Base-by-base conservation (phyloP, 2,888 invertebrate species). In the Idaea aversata region DNA sequence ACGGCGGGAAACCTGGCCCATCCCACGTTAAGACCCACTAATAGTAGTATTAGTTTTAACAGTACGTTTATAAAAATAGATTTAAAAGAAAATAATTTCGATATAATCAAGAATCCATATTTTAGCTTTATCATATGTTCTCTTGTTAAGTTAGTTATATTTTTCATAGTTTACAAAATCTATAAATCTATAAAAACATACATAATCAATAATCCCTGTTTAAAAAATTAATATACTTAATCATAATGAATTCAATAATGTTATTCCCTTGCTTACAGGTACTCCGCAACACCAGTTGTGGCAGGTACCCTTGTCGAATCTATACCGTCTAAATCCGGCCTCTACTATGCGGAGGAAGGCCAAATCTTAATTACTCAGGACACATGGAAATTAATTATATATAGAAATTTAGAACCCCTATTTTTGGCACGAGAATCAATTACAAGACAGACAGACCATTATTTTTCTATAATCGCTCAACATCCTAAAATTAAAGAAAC, bases 331-430 rank as follows among this genome's bases (percentile, higher is more conserved):
- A 58, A 75, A 34, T 66, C 75, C 0, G 71, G 72, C 5, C 61
- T 77, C 5, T 73, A 68, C 6, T 75, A n/a, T 58, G 35, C 73
- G 34, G 57, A 73, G 6, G 70, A 72, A 63, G 72, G 72, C 5
- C 34, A 61, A 25, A 59, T 76, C 0, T 63, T 61, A 0, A 36
- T 67, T 5, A 68, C 70, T 5, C 72, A 76, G 4, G 68, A 72
- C 57, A 69, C 73, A 15, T 75, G 74, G 70, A 75, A 75, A 72
- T 63, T 77, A 0, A 61, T 79, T 5, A 61, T 77, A 0, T 77
- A 75, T 64, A 61, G 67, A 38, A 67, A 75, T 38, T 34, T 75
- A 10, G 69, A 70, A 70, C 71, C 74, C 13, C 57, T 77, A 25
- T 76, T 75, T 60, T 67, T 78, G 4, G 62, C 71, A 0, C 66